A percentile compares a stretch with the other conserved stretches of the same genome.
Evolutionary conservation across 2,888 invertebrate genomes (phyloP).

Genomic region (Salticus scenicus): DNA sequence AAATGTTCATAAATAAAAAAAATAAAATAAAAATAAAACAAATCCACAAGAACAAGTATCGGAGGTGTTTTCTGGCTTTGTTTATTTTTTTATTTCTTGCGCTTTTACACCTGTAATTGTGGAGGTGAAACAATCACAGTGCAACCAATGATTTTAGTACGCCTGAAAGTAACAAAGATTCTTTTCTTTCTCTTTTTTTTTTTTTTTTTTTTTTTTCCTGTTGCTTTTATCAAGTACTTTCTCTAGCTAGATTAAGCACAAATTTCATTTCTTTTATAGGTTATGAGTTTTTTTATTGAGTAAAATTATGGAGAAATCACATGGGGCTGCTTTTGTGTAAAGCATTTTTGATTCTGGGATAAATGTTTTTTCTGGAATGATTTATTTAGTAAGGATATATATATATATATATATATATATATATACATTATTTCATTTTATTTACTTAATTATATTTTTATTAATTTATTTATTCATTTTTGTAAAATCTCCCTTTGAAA

Average conservation of each 20-base stretch:
- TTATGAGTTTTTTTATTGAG: not conserved
- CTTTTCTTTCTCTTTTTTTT: not conserved
- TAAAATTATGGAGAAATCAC: not conserved
- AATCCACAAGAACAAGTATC: slow-evolving; percentile 32
- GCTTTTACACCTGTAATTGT: slow-evolving; percentile 59
- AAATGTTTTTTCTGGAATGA: too few relatives aligned
- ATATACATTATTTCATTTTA: too few relatives aligned
- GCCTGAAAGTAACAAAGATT: slow-evolving; percentile 29
- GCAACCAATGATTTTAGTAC: slow-evolving; percentile 29
- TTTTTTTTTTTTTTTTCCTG: not conserved
- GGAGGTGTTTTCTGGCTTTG: slow-evolving; percentile 41
- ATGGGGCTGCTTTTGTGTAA: not conserved
- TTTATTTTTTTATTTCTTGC: slow-evolving; percentile 31
- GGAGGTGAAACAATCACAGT: slow-evolving; percentile 52
- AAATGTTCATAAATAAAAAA: slow-evolving; percentile 20
- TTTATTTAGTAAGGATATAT: too few relatives aligned
- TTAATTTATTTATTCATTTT: too few relatives aligned
- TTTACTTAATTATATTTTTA: too few relatives aligned
- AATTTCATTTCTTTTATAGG: not conserved
- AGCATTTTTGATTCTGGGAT: too few relatives aligned
- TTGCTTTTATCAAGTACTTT: not conserved
- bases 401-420: too few relatives aligned
- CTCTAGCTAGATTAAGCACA: not conserved
- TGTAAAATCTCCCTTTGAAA: too few relatives aligned
- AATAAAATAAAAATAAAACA: slow-evolving; percentile 23